Conservation (phyloP, 2,113 vertebrate species). For the Colossoma macropomum region DNA sequence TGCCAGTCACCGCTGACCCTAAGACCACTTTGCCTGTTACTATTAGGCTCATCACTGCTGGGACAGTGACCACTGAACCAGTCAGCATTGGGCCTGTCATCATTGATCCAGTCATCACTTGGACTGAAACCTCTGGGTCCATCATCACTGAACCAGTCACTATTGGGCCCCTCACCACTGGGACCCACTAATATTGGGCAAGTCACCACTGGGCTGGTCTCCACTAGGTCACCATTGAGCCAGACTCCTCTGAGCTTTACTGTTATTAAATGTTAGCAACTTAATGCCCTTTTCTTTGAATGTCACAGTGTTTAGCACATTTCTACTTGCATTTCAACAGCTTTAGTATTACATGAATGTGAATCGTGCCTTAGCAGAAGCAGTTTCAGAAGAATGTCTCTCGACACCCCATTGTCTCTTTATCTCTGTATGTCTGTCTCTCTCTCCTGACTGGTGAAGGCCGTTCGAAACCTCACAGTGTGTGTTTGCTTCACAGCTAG, state of each 20-base stretch:
- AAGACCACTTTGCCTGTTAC: too few species aligned
- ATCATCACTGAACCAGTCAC: not conserved
- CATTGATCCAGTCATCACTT: not conserved
- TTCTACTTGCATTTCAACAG: constrained; percentile 35
- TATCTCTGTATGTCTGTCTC: not conserved
- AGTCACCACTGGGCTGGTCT: not conserved
- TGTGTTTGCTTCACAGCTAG: not conserved
- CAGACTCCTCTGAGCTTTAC: too few species aligned
- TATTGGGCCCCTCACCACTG: too few species aligned
- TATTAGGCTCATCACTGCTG: too few species aligned
- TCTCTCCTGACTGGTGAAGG: not conserved
- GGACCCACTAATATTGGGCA: not conserved
- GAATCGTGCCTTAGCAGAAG: constrained; percentile 12
- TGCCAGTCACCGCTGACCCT: too few species aligned
- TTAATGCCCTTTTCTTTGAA: constrained; percentile 16
- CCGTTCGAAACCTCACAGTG: not conserved
- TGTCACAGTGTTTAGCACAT: not conserved
- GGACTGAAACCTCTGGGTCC: not conserved
- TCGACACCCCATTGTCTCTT: not conserved
- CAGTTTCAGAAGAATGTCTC: not conserved
- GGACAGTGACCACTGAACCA: not conserved
- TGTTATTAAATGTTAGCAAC: not conserved
- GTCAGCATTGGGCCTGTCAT: not conserved
- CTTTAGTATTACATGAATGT: not conserved
- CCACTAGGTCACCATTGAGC: too few species aligned